Base-by-base conservation (phyloP, 2,797 vertebrate species). In the Micromesistius poutassou region DNA sequence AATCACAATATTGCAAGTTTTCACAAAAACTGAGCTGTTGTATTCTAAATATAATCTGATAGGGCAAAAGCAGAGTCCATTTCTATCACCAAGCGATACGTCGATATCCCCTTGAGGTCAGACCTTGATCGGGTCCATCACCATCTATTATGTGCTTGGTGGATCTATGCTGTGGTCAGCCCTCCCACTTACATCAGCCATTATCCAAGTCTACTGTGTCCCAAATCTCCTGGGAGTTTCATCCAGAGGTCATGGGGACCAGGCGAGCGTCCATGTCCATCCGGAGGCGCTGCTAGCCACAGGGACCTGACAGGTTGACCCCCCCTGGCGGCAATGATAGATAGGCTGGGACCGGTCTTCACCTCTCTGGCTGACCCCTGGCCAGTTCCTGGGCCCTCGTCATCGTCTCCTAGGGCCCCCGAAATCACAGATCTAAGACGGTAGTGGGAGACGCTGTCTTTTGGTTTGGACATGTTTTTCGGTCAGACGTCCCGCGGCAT, bases 251-350 rank as follows among this genome's bases (percentile, higher is more conserved):
- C 85, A 83, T 73, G 5, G 80, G 81, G 71, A 80, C 79, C 84
- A 76, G 68, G 25, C 70, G 83, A 87, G 86, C 73, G 76, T 87
- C 88, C 77, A 86, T 79, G 87, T 86, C 88, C 87, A 89, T 89
- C 88, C 87, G 73, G 87, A 80, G 79, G 77, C 81, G 79, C 62
- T 36, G 80, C 80, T 76, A 80, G 79, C 88, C 85, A 3, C 66
- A 78, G 90, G 90, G 91, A 91, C 74, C 74, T 87, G 91, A 89
- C 89, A 89, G 86, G n/a, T 42, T 86, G 90, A 91, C 91, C 91
- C 55, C 77, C 83, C 81, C 86, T 90, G 91, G 91, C 91, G 90
- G 90, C 85, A 82, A 81, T 91, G 92, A 91, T 90, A 83, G 89
- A 93, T 89, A 91, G 89, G 80, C 82, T 82, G 89, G 91, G 88